Percentiles rank a stretch among this genome's conserved stretches.
phyloP scores from a whole-genome alignment of 2,113 vertebrate species.

The Tragelaphus strepsiceros region DNA sequence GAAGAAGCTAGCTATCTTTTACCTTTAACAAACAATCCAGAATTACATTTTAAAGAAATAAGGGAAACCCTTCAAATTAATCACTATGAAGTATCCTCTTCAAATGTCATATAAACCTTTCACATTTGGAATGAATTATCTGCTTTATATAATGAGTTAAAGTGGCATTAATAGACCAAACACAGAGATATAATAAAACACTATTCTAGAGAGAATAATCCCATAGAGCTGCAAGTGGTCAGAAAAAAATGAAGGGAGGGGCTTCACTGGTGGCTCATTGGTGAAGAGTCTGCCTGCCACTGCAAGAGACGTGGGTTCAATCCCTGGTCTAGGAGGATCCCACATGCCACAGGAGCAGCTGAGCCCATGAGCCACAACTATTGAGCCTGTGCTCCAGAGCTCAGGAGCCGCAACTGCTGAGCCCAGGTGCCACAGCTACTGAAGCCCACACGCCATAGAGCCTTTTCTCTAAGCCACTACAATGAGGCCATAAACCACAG shows the following conservation, averaged over 20 bases:
- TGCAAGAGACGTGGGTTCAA: background rate
- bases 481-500: background rate
- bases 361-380: background rate
- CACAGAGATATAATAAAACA: background rate
- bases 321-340: background rate
- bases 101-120: background rate
- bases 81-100: background rate
- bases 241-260: background rate
- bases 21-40: background rate
- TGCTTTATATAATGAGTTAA: background rate
- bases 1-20: background rate
- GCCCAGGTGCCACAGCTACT: background rate
- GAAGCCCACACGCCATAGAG: rapidly evolving
- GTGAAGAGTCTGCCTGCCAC: background rate
- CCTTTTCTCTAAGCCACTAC: background rate
- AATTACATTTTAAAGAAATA: background rate
- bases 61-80: background rate
- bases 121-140: background rate
- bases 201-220: background rate
- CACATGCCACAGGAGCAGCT: background rate
- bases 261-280: background rate
- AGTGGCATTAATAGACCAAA: background rate
- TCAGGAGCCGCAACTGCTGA: background rate
- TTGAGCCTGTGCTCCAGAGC: background rate
- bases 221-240: background rate